phyloP scores from a whole-genome alignment of 2,888 invertebrate genomes.

The Athalia rosae region DNA sequence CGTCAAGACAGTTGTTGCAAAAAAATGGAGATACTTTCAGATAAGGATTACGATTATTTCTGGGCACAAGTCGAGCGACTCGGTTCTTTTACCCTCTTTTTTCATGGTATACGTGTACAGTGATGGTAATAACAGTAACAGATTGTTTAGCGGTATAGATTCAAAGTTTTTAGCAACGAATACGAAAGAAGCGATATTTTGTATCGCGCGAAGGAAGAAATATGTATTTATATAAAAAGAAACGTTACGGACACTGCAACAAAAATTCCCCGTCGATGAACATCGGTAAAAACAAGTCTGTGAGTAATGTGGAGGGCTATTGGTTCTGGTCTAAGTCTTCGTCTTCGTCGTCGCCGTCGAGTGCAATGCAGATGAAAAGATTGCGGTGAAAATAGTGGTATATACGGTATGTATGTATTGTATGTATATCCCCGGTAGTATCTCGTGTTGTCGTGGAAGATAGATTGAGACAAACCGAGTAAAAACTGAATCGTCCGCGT shows the following conservation, averaged over 20 bases:
- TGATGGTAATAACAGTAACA: no score
- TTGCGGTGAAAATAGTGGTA: conserved; percentile 27
- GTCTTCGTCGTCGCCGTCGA: neutral
- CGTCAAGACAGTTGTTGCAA: no score
- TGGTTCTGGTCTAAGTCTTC: conserved; percentile 23
- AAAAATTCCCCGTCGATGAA: conserved; percentile 7
- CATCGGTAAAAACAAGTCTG: conserved; percentile 23
- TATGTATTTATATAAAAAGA: neutral
- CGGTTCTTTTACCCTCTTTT: no score
- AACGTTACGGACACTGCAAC: neutral
- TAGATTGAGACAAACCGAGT: conserved; percentile 43
- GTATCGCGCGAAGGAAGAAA: neutral
- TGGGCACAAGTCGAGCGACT: no score
- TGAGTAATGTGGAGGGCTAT: conserved; percentile 33
- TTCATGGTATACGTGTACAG: no score
- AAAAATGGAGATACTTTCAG: no score
- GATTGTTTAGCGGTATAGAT: neutral
- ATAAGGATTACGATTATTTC: no score
- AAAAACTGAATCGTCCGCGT: conserved; percentile 32
- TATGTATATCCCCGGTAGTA: conserved; percentile 9
- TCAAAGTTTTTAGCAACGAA: neutral
- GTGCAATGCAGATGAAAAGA: conserved; percentile 39
- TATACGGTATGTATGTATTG: no score
- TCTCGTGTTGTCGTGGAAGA: conserved; percentile 24
- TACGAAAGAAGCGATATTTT: conserved; percentile 1